A percentile compares a stretch with the other conserved stretches of the same genome.
phyloP scores from a whole-genome alignment of 2,888 invertebrate species.

The Mythimna loreyi region DNA sequence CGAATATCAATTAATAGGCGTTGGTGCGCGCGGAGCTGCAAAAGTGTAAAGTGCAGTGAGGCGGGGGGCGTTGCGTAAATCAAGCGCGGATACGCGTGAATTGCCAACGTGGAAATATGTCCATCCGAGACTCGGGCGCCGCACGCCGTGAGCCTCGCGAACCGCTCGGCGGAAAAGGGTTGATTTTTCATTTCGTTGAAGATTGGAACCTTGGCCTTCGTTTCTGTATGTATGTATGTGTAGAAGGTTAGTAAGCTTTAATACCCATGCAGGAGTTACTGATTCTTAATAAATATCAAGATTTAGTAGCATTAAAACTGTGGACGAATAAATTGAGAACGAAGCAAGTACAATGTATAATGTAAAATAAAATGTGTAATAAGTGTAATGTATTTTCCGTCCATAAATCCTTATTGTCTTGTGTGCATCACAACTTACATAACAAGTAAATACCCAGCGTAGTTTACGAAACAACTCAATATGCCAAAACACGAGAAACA shows the following conservation, averaged over 20 bases:
- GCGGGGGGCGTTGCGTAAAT: constrained; percentile 87
- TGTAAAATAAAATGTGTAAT: no score
- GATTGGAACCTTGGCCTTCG: neutral
- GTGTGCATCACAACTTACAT: neutral
- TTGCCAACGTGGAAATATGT: constrained; percentile 82
- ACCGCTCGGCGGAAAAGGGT: neutral
- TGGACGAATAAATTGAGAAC: neutral
- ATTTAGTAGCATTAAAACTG: neutral
- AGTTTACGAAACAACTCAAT: constrained; percentile 40
- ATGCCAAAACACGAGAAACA: constrained; percentile 57
- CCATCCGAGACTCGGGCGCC: constrained; percentile 54
- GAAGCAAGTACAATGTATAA: neutral
- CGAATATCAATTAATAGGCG: constrained; percentile 88
- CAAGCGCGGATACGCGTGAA: constrained; percentile 82
- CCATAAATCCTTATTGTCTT: neutral
- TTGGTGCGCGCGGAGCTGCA: constrained; percentile 86
- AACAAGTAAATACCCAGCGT: constrained; percentile 21
- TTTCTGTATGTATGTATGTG: neutral
- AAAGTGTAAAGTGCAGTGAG: constrained; percentile 89
- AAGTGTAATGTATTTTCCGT: no score
- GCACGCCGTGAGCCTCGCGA: constrained; percentile 21
- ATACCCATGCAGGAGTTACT: neutral
- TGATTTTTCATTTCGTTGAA: neutral
- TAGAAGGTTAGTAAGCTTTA: neutral
- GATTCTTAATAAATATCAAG: neutral